Conservation (phyloP, 1,140 invertebrate species). For the Lysiphlebus fabarum region DNA sequence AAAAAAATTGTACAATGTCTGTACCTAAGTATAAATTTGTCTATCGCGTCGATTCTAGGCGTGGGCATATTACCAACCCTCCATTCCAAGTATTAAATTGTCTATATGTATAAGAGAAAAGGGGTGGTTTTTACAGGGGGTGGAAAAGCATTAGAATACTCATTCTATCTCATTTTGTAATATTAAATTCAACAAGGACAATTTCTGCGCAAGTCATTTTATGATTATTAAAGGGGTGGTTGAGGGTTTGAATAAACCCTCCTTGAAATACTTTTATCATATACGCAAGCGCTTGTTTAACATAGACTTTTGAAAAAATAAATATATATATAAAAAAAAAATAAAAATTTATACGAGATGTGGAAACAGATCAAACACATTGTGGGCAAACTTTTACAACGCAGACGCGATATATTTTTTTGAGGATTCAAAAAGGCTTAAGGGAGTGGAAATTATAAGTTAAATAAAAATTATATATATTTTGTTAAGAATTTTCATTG, state of each 20-base stretch:
- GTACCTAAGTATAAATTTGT: slow-evolving; percentile 31
- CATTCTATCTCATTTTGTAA: too few relatives aligned
- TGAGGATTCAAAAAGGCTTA: neutral
- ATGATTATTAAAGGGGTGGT: too few relatives aligned
- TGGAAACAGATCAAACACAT: neutral
- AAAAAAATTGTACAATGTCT: slow-evolving; percentile 38
- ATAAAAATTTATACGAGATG: too few relatives aligned
- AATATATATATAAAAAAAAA: too few relatives aligned
- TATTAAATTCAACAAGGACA: too few relatives aligned
- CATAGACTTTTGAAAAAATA: too few relatives aligned
- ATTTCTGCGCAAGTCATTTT: too few relatives aligned
- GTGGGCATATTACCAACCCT: slow-evolving; percentile 16
- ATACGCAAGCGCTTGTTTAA: too few relatives aligned
- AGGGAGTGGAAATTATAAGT: neutral
- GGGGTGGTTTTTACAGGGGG: slow-evolving; percentile 1
- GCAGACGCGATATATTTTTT: slow-evolving; percentile 22
- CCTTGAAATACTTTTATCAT: too few relatives aligned
- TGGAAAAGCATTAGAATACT: neutral
- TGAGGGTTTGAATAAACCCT: too few relatives aligned
- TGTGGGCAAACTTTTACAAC: slow-evolving; percentile 14
- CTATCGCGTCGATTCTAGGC: slow-evolving; percentile 20
- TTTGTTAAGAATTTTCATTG: slow-evolving; percentile 4
- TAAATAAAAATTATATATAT: slow-evolving; percentile 1
- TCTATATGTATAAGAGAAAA: neutral
- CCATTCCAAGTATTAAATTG: neutral